These are phyloP conservation scores for Catostylus mosaicus DNA, from an alignment of 30 jellyfish, hydroid and myxozoan species.

Conservation along the genomic window DNA sequence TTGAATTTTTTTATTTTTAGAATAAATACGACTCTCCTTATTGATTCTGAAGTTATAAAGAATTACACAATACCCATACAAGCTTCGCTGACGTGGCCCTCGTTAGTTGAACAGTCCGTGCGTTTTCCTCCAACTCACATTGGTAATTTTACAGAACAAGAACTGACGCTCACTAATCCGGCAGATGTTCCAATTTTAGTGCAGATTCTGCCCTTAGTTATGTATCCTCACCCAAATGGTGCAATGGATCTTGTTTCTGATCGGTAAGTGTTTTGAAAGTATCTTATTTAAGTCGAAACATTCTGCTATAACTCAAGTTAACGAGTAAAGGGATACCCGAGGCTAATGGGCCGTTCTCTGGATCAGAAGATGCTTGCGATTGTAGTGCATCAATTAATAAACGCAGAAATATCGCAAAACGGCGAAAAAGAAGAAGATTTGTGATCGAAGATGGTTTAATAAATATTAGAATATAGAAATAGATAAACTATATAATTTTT, in stretches of 20 bases:
- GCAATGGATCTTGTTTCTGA: slow-evolving; percentile 97
- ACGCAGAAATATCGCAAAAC: too few species aligned
- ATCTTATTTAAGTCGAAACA: too few species aligned
- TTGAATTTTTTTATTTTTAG: slow-evolving; percentile 38
- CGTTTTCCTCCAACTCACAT: slow-evolving; percentile 94
- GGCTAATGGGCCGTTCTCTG: too few species aligned
- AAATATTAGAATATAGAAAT: too few species aligned
- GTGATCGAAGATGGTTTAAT: too few species aligned
- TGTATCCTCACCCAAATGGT: slow-evolving; percentile 98
- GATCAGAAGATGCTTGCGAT: too few species aligned
- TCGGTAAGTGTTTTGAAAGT: too few species aligned
- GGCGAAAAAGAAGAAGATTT: too few species aligned
- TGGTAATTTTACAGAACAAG: slow-evolving; percentile 80
- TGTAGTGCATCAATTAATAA: too few species aligned
- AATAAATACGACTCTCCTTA: slow-evolving; percentile 78
- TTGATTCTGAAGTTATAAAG: slow-evolving; percentile 79
- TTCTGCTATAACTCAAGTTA: too few species aligned
- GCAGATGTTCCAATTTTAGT: slow-evolving; percentile 94
- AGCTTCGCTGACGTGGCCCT: slow-evolving; percentile 96
- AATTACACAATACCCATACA: slow-evolving; percentile 88
- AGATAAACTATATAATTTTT: too few species aligned
- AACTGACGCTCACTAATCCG: slow-evolving; percentile 86
- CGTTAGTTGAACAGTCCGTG: slow-evolving; percentile 94
- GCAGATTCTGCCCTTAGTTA: slow-evolving; percentile 81
- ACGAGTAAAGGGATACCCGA: too few species aligned